A percentile compares a stretch with the other conserved stretches of the same genome.
phyloP scores from a whole-genome alignment of 2,797 vertebrate species.

The Rhinatrema bivittatum region DNA sequence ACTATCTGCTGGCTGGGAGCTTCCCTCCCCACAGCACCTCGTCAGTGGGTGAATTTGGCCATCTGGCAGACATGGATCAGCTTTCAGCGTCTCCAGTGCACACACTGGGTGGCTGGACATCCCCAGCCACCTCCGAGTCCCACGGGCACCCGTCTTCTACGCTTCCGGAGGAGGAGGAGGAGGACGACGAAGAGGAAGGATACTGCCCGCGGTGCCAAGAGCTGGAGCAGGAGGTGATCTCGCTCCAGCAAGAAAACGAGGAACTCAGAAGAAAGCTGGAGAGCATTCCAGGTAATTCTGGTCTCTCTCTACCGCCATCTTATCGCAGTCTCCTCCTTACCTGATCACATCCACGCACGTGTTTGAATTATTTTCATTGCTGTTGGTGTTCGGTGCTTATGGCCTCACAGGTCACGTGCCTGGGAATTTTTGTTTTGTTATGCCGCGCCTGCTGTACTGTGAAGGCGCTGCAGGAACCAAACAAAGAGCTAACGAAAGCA shows the following conservation, averaged over 20 bases:
- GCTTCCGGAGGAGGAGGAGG: slow-evolving; percentile 90
- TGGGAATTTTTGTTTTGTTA: no score
- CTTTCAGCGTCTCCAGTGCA: slow-evolving; percentile 75
- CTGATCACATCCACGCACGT: no score
- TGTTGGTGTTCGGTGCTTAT: no score
- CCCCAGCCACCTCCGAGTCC: slow-evolving; percentile 89
- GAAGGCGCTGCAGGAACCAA: no score
- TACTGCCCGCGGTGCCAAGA: slow-evolving; percentile 94
- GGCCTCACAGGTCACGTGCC: no score
- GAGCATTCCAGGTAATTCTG: slow-evolving; percentile 79
- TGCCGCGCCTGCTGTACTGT: no score
- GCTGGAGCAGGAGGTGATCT: slow-evolving; percentile 94
- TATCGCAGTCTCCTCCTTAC: no score
- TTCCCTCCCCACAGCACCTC: slow-evolving; percentile 60
- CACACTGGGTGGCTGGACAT: slow-evolving; percentile 86
- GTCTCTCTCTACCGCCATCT: no score
- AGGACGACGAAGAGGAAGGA: slow-evolving; percentile 78
- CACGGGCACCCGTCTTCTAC: slow-evolving; percentile 95
- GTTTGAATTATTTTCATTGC: neutral
- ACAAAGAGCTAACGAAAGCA: no score
- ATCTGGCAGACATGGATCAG: slow-evolving; percentile 63
- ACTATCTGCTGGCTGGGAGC: slow-evolving; percentile 82
- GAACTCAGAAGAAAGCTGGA: slow-evolving; percentile 91
- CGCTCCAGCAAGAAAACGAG: slow-evolving; percentile 96
- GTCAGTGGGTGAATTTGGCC: slow-evolving; percentile 62